Evolutionary conservation across 2,888 invertebrate species (phyloP), one percentile per base, ranked within the genome.

Genomic region (Dexiosoma caninum): DNA sequence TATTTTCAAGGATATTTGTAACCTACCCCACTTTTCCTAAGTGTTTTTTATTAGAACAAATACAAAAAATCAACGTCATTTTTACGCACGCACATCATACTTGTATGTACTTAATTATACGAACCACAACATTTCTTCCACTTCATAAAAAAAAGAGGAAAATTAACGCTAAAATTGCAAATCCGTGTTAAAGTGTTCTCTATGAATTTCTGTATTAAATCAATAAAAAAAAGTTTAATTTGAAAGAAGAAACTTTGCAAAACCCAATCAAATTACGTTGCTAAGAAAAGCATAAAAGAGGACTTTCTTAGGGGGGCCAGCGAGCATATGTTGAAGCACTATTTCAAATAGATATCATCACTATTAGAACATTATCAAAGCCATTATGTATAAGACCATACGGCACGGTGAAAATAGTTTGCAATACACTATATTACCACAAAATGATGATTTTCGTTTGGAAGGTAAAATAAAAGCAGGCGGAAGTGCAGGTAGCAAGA

Each of bases 341-440:
- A 37, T 72, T 53, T 16, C 19, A 51, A 27, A 21, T n/a, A 10
- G n/a, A n/a, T n/a, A 37, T 2, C 2, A 44, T 10, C 19, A 37
- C 21, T 37, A n/a, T 21, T 30, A 14, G 30, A 71, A 60, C 2
- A 16, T 51, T 53, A 23, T 46, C 72, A 87, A 82, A 51, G 21
- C 35, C 40, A 75, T 59, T 75, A 94, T 94, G 94, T 94, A 94
- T 91, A 94, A 94, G 91, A 94, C 94, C 84, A 94, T 94, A 88
- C 91, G 94, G 82, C 94, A 94, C 89, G 94, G 94, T 82, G 94
- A 94, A 89, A 93, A 94, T 86, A 94, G 94, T 87, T 92, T 94
- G 85, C 94, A 94, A 87, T 94, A 94, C 89, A 94, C 94, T 84
- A 94, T 94, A 85, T 91, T 94, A 83, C 94, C 94, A 77, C 94